A percentile compares a stretch with the other conserved stretches of the same genome.
phyloP scores from a whole-genome alignment of 2,888 invertebrate species.

The Anticlea derivata region DNA sequence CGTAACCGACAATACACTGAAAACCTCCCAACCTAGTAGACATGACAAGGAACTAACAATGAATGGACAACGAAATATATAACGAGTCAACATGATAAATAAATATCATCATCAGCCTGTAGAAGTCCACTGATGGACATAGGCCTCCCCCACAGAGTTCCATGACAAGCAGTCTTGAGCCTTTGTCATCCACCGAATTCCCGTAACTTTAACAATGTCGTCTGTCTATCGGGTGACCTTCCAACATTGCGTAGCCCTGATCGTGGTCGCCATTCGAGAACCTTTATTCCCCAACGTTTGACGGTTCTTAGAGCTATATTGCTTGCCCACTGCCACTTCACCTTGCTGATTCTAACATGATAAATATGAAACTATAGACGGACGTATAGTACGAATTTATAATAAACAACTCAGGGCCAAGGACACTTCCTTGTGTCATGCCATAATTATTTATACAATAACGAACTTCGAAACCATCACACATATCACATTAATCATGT shows the following conservation, averaged over 20 bases:
- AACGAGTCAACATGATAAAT: background rate
- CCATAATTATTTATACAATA: background rate
- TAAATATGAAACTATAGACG: background rate
- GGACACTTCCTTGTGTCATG: background rate
- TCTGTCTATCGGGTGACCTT: no score
- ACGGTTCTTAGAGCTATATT: no score
- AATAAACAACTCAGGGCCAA: constrained; percentile 5
- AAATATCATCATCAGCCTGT: no score
- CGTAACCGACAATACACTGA: constrained; percentile 13
- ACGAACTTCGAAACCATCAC: background rate
- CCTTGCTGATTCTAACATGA: background rate
- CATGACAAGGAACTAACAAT: background rate
- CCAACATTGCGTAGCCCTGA: no score
- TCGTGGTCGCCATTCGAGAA: no score
- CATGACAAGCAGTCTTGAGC: no score
- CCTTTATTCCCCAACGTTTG: no score
- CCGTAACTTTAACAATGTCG: no score
- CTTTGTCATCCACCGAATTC: no score
- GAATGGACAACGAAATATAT: background rate
- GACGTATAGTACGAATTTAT: background rate
- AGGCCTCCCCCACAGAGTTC: no score
- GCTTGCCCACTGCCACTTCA: no score
- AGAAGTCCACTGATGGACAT: no score
- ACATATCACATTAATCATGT: background rate
- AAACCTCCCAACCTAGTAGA: background rate